Evolutionary conservation across 2,888 invertebrate genomes (phyloP).

Genomic region (Coleophora deauratella): DNA sequence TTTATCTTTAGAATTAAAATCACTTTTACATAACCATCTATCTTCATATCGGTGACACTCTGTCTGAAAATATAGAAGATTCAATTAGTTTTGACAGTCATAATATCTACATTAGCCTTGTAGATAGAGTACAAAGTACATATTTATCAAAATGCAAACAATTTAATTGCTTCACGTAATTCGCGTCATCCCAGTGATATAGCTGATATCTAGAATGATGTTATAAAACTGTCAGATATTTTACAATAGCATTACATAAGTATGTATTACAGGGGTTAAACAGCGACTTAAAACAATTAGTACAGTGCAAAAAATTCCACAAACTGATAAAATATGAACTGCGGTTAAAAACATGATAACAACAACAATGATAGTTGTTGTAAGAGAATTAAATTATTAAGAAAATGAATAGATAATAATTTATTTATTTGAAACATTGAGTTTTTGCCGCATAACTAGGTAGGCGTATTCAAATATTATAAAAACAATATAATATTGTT

Average conservation of each 20-base stretch:
- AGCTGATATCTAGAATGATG: background rate
- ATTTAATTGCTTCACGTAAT: conserved; percentile 28
- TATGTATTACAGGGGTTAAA: background rate
- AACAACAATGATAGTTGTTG: too few species aligned
- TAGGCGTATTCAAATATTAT: too few species aligned
- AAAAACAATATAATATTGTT: too few species aligned
- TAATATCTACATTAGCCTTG: conserved; percentile 20
- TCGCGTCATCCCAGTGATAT: conserved; percentile 18
- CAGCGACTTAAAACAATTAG: background rate
- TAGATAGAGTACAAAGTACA: conserved; percentile 3
- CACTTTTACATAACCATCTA: too few species aligned
- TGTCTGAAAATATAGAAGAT: background rate
- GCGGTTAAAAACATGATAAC: conserved; percentile 1
- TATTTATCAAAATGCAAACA: conserved; percentile 18
- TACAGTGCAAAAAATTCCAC: conserved; percentile 1
- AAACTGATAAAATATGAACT: background rate
- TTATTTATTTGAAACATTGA: too few species aligned
- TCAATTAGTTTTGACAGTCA: background rate
- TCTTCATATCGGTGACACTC: background rate
- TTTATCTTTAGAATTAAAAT: too few species aligned
- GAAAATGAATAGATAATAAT: too few species aligned
- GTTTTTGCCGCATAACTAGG: too few species aligned
- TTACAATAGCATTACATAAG: too few species aligned
- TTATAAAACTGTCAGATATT: too few species aligned
- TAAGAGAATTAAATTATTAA: too few species aligned